Percentiles rank a stretch among this genome's conserved stretches.
These are phyloP conservation scores for Adelognathus sp. DNA, from an alignment of 2,888 invertebrate genomes.

Conservation along the genomic window DNA sequence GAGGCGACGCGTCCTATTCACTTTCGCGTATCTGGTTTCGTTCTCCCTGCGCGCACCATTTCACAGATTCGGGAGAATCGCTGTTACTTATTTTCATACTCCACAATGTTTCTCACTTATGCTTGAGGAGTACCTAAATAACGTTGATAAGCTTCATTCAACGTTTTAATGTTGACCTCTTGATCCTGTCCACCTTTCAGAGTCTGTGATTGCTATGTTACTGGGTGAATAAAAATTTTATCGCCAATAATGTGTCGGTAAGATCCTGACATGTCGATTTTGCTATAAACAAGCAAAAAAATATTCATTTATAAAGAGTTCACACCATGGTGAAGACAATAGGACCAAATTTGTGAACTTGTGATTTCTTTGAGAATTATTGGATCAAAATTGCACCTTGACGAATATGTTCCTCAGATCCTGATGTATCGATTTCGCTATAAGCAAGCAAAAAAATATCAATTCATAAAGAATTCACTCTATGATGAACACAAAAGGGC, in stretches of 20 bases:
- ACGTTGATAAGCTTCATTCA: not conserved
- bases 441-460: too few species aligned
- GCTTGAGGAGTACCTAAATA: conserved; percentile 16
- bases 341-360: not conserved
- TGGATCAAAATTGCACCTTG: too few species aligned
- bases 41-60: conserved; percentile 10
- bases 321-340: not conserved
- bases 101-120: not conserved
- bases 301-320: not conserved
- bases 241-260: not conserved
- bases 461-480: too few species aligned
- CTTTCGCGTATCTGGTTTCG: conserved; percentile 32
- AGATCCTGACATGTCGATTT: not conserved
- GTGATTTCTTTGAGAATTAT: too few species aligned
- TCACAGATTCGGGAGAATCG: conserved; percentile 12
- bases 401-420: too few species aligned
- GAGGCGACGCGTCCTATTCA: conserved; percentile 23
- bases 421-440: too few species aligned
- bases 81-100: not conserved
- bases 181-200: not conserved
- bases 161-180: not conserved
- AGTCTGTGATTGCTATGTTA: not conserved
- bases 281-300: not conserved
- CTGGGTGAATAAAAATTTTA: not conserved
- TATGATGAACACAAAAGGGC: too few species aligned